Evolutionary conservation across 2,797 vertebrate species (phyloP), one percentile per base, ranked within the genome.

Genomic region (Gallinago nigripennis): DNA sequence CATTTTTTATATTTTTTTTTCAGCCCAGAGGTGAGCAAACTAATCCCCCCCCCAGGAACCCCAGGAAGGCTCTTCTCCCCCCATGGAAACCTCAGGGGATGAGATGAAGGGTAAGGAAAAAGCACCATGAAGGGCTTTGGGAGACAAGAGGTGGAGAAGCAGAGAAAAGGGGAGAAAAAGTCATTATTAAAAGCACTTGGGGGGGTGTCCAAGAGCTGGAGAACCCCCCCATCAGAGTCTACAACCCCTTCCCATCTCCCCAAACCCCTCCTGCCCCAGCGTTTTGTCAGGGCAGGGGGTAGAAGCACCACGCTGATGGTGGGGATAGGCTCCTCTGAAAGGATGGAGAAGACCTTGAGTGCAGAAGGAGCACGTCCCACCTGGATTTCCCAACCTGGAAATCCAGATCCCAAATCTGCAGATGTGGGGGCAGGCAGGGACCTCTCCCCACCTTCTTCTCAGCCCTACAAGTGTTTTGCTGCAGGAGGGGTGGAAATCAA

Each of bases 51-150:
- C 3, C 30, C 15, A 41, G 0, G 33, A 87, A 5, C 14, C 5
- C 35, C 3, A 4, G 25, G 33, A 6, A 8, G 1, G 16, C 16
- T 48, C 46, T 48, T 41, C 30, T 61, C 15, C 30, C 27, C 20
- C 16, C 9, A 0, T 0, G 12, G 18, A 41, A 39, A 41, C 28
- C n/a, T 24, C 3, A 1, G 0, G 8, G 16, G 24, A 12, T 1
- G 48, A 61, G 24, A 20, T 12, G 41, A 57, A 58, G 64, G 35
- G 16, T 12, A 19, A 6, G 53, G 61, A 20, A 21, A 21, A 30
- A 4, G 2, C 45, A 3, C 45, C 12, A 0, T 0, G 11, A 45
- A 58, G 12, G 4, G 0, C 12, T 16, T 76, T 1, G 18, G 35
- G 41, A 61, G 37, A 18, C 11, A 8, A 9, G 8, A 58, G 23